These are phyloP conservation scores for Tachypleus tridentatus DNA, from an alignment of 1,140 invertebrate genomes.

Conservation along the genomic window DNA sequence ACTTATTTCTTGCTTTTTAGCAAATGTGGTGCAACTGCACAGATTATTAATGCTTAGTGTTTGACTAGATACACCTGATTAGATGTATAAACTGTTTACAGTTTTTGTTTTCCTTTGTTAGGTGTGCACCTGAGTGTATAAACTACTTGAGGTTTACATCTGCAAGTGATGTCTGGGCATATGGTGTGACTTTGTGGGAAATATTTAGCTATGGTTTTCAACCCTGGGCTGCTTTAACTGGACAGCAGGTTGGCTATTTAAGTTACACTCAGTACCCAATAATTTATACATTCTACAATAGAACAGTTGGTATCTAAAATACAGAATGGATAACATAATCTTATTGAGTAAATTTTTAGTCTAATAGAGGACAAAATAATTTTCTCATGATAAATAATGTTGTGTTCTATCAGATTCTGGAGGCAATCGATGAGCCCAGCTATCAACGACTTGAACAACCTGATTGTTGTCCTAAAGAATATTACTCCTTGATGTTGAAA, in stretches of 20 bases:
- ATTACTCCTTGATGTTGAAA: slow-evolving; percentile 83
- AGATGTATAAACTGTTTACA: too few relatives aligned
- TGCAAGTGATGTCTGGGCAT: slow-evolving; percentile 94
- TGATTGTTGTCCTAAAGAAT: slow-evolving; percentile 86
- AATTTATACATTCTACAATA: too few relatives aligned
- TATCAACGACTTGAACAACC: slow-evolving; percentile 72
- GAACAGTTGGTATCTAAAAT: too few relatives aligned
- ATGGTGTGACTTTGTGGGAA: slow-evolving; percentile 96
- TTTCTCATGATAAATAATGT: not conserved
- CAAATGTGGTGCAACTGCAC: too few relatives aligned
- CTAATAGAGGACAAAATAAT: not conserved
- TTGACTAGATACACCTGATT: too few relatives aligned
- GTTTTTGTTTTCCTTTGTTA: slow-evolving; percentile 1
- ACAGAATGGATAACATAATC: too few relatives aligned
- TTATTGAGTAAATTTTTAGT: not conserved
- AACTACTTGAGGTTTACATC: slow-evolving; percentile 92
- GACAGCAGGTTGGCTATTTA: slow-evolving; percentile 47
- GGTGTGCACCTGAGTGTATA: slow-evolving; percentile 95
- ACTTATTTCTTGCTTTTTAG: too few relatives aligned
- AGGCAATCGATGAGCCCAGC: slow-evolving; percentile 88
- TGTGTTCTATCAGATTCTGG: slow-evolving; percentile 56
- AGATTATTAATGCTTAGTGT: too few relatives aligned
- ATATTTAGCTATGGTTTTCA: slow-evolving; percentile 98
- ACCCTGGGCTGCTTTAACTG: slow-evolving; percentile 90
- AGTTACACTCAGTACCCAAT: too few relatives aligned